phyloP scores from a whole-genome alignment of 1,140 invertebrate genomes.

The Procambarus virginalis region DNA sequence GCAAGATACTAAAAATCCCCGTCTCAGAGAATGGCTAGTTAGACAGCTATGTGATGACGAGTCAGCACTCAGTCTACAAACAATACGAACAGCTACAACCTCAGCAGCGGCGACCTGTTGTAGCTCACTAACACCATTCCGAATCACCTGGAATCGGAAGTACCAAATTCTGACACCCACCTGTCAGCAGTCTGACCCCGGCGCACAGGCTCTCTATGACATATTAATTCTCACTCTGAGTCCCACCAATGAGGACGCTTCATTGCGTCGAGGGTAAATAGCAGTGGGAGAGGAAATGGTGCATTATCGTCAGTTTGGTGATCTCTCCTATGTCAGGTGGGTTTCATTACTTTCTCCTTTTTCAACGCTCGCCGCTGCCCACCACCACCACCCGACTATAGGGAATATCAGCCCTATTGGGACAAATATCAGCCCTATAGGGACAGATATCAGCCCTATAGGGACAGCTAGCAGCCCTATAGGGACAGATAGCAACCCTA shows the following conservation, averaged over 20 bases:
- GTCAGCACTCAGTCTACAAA: no score
- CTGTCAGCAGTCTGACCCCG: background rate
- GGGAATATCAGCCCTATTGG: no score
- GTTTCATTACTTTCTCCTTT: no score
- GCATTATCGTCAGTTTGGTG: background rate
- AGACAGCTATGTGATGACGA: no score
- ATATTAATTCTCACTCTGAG: constrained; percentile 10
- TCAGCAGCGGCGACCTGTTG: background rate
- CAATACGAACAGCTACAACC: background rate
- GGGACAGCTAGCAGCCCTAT: no score
- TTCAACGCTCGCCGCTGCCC: no score
- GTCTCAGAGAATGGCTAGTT: no score
- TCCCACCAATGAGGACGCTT: background rate
- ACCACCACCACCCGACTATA: no score
- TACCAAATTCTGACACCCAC: background rate
- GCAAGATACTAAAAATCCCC: no score
- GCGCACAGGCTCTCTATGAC: background rate
- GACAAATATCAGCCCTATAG: no score
- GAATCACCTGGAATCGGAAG: constrained; percentile 7
- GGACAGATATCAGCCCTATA: no score
- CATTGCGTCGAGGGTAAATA: constrained; percentile 1
- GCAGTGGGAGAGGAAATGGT: background rate
- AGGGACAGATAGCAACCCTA: no score
- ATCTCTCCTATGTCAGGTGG: background rate
- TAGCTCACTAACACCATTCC: background rate